Evolutionary conservation across 2,888 invertebrate species (phyloP).

Genomic region (Ramazzottius varieornatus): DNA sequence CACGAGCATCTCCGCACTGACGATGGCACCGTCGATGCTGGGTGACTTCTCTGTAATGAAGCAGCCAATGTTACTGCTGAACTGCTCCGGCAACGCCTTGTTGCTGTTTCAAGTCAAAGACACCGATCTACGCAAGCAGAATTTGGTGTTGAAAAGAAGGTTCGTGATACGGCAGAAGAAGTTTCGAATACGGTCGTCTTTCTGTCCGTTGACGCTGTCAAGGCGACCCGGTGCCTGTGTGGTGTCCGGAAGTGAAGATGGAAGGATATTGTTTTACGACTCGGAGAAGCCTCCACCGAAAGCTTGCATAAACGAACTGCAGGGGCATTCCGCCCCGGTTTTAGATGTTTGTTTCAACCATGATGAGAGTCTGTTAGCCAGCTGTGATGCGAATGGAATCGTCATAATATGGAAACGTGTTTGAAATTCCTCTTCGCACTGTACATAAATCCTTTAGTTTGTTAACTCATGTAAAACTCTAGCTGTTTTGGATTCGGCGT

Average conservation of each 20-base stretch:
- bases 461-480: too few relatives aligned
- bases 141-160: constrained; percentile 34
- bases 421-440: too few relatives aligned
- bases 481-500: too few relatives aligned
- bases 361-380: constrained; percentile 57
- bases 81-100: constrained; percentile 1
- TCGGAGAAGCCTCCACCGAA: constrained; percentile 31
- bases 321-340: constrained; percentile 55
- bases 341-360: constrained; percentile 59
- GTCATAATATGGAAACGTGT: constrained; percentile 40
- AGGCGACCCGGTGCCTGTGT: constrained; percentile 53
- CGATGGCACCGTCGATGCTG: background rate
- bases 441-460: too few relatives aligned
- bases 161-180: constrained; percentile 36
- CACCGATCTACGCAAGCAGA: background rate
- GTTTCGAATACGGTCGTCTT: constrained; percentile 35
- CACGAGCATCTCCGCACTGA: background rate
- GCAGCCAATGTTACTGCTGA: background rate
- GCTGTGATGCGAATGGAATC: constrained; percentile 41
- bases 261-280: constrained; percentile 47
- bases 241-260: constrained; percentile 50
- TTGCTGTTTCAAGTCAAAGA: background rate
- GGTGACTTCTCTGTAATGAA: background rate
- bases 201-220: constrained; percentile 54
- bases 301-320: constrained; percentile 32